A percentile compares a stretch with the other conserved stretches of the same genome.
These are phyloP conservation scores for Pantherophis alleghaniensis DNA, from an alignment of 2,797 vertebrate genomes.

Conservation along the genomic window DNA sequence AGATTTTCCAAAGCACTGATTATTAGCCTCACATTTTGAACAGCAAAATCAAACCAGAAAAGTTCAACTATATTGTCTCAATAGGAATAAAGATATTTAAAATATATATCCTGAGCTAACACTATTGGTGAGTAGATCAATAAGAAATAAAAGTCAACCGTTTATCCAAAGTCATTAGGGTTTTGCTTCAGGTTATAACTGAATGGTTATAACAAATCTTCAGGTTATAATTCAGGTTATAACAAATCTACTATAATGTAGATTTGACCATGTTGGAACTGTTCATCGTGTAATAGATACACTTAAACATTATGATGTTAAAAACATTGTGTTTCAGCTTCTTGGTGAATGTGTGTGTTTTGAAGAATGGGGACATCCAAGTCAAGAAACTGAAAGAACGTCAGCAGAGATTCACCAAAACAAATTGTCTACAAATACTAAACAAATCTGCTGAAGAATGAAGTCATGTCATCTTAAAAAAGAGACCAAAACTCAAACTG, in stretches of 20 bases:
- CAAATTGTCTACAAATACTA: neutral
- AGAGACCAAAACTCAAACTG: neutral
- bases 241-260: neutral
- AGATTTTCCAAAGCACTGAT: constrained; percentile 15
- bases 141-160: neutral
- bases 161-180: neutral
- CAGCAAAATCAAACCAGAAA: neutral
- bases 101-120: neutral
- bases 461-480: neutral
- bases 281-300: constrained; percentile 14
- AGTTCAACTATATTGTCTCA: neutral
- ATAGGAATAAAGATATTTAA: neutral
- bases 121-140: constrained; percentile 6
- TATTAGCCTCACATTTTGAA: neutral
- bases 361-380: constrained; percentile 9
- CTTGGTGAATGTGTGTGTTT: constrained; percentile 3
- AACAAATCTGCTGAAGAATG: constrained; percentile 36
- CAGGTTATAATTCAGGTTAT: constrained; percentile 8
- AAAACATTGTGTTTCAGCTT: neutral
- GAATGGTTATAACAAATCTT: neutral
- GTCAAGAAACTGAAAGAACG: neutral
- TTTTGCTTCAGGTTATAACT: neutral
- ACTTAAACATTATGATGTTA: constrained; percentile 5
- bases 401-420: neutral
- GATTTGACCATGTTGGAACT: neutral